phyloP scores from a whole-genome alignment of 2,888 invertebrate genomes.

The Dusona sp. region DNA sequence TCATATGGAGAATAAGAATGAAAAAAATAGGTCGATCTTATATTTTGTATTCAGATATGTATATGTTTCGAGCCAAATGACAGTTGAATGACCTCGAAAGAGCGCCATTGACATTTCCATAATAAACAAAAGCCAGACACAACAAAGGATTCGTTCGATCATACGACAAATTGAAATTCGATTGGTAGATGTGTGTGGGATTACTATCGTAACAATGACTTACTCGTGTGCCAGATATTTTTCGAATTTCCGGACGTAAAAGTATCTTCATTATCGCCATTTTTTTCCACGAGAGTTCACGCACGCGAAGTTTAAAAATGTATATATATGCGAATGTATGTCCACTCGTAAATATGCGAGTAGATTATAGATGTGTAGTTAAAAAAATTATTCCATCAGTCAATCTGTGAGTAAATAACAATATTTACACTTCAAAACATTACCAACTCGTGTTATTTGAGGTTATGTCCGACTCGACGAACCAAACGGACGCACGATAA shows the following conservation, averaged over 20 bases:
- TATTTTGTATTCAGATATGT: not conserved
- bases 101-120: conserved; percentile 26
- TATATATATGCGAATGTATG: conserved; percentile 31
- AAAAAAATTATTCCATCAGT: conserved; percentile 46
- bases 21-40: not conserved
- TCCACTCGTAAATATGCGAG: conserved; percentile 1
- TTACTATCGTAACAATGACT: conserved; percentile 72
- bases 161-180: not conserved
- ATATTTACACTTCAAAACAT: conserved; percentile 45
- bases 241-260: conserved; percentile 77
- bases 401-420: conserved; percentile 19
- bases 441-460: conserved; percentile 29
- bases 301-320: conserved; percentile 22
- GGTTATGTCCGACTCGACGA: conserved; percentile 59
- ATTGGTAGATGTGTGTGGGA: conserved; percentile 29
- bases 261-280: conserved; percentile 81
- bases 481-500: conserved; percentile 46
- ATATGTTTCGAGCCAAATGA: conserved; percentile 33
- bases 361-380: not conserved
- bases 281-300: conserved; percentile 43
- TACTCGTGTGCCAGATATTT: conserved; percentile 78
- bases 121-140: conserved; percentile 46
- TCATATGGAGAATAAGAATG: not conserved
- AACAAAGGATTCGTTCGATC: not conserved
- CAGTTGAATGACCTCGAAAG: conserved; percentile 53